These are phyloP conservation scores for Gymnoscelis rufifasciata DNA, from an alignment of 2,888 invertebrate species.

Conservation along the genomic window DNA sequence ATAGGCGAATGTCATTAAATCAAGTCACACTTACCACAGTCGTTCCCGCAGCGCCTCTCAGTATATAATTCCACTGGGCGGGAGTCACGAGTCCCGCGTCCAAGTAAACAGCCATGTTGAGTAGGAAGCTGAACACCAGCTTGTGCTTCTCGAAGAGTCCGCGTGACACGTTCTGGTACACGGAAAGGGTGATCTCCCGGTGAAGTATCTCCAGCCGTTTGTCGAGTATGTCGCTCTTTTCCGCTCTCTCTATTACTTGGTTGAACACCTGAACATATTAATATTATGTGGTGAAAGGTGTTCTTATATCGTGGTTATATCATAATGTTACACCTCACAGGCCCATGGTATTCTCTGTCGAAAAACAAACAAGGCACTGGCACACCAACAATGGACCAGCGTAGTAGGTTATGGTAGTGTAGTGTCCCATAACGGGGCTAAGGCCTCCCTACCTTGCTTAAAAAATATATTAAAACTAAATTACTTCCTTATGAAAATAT, in stretches of 20 bases:
- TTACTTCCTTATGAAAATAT: no score
- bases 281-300: no score
- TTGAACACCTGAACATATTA: constrained; percentile 89
- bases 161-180: constrained; percentile 92
- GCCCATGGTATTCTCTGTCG: no score
- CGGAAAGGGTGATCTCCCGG: constrained; percentile 87
- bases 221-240: constrained; percentile 82
- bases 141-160: constrained; percentile 95
- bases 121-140: constrained; percentile 90
- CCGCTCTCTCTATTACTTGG: constrained; percentile 87
- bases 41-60: constrained; percentile 84
- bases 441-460: no score
- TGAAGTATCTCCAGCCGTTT: constrained; percentile 84
- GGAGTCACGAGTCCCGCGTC: constrained; percentile 80
- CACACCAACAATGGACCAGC: no score
- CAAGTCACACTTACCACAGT: constrained; percentile 61
- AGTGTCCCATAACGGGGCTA: no score
- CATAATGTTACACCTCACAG: no score
- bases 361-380: no score
- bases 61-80: constrained; percentile 87
- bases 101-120: constrained; percentile 86
- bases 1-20: no score
- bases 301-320: no score
- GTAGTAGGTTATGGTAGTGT: no score
- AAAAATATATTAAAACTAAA: no score